Conservation (phyloP, 1,140 invertebrate genomes). For the Cherax quadricarinatus region DNA sequence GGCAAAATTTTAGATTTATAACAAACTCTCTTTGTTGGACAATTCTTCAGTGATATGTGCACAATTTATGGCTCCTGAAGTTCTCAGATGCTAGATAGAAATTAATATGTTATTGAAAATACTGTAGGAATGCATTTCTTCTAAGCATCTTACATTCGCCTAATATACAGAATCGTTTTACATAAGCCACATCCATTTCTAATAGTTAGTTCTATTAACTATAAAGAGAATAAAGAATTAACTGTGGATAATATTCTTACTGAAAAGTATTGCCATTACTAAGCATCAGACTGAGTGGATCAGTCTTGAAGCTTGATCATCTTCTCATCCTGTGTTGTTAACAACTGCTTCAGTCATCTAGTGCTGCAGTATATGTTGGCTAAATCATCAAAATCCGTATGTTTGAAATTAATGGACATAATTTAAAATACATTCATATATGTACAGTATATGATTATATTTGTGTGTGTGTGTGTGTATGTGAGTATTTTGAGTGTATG, state of each 20-base stretch:
- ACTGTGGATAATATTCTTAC: slow-evolving; percentile 38
- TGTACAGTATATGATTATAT: too few species aligned
- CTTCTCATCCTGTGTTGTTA: slow-evolving; percentile 46
- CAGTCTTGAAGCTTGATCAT: slow-evolving; percentile 38
- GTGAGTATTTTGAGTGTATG: not conserved
- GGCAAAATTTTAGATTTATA: slow-evolving; percentile 71
- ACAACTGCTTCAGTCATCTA: slow-evolving; percentile 39
- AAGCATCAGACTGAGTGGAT: slow-evolving; percentile 25
- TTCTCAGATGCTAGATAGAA: slow-evolving; percentile 68
- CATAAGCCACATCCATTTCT: slow-evolving; percentile 63
- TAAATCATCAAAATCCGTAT: slow-evolving; percentile 63
- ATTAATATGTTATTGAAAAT: slow-evolving; percentile 63
- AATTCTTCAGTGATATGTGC: slow-evolving; percentile 71
- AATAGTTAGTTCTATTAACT: slow-evolving; percentile 38
- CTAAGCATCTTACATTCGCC: slow-evolving; percentile 68
- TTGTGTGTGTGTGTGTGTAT: too few species aligned
- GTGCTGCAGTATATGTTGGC: slow-evolving; percentile 41
- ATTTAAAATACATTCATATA: not conserved
- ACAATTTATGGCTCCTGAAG: slow-evolving; percentile 68
- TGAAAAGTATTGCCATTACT: slow-evolving; percentile 16
- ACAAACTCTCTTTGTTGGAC: slow-evolving; percentile 69
- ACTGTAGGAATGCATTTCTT: slow-evolving; percentile 67
- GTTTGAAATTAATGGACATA: slow-evolving; percentile 26
- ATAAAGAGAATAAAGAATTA: slow-evolving; percentile 30
- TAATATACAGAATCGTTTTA: slow-evolving; percentile 60